A percentile compares a stretch with the other conserved stretches of the same genome.
These are phyloP conservation scores for Aegotheles bennettii DNA, from an alignment of 2,113 vertebrate species.

Conservation along the genomic window DNA sequence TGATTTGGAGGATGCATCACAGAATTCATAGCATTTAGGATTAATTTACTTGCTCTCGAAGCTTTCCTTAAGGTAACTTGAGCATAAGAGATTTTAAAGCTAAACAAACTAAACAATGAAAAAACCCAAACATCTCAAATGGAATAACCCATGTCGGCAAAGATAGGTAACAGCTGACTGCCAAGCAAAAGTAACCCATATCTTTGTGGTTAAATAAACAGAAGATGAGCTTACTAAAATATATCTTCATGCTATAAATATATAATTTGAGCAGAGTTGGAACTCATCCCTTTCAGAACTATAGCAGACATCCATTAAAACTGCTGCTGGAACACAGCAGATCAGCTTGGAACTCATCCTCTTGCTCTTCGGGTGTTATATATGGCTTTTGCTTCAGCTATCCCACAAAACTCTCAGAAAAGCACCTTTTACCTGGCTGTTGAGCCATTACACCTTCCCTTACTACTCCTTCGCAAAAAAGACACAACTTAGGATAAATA, in stretches of 20 bases:
- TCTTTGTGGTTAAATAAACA: neutral
- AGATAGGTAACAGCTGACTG: neutral
- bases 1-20: neutral
- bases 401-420: neutral
- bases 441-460: neutral
- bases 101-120: neutral
- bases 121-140: neutral
- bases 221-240: neutral
- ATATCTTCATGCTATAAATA: neutral
- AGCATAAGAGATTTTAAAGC: neutral
- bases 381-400: neutral
- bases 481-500: neutral
- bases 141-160: neutral
- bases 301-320: neutral
- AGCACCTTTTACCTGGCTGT: neutral
- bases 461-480: neutral
- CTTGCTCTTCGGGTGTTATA: rapidly evolving
- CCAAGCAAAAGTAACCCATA: neutral
- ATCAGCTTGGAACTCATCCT: neutral
- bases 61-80: neutral
- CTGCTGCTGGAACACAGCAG: neutral
- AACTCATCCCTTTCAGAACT: neutral
- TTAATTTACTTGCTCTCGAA: neutral
- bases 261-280: neutral
- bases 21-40: neutral